Evolutionary conservation across 2,113 vertebrate genomes (phyloP).

Genomic region (Anoura caudifer): DNA sequence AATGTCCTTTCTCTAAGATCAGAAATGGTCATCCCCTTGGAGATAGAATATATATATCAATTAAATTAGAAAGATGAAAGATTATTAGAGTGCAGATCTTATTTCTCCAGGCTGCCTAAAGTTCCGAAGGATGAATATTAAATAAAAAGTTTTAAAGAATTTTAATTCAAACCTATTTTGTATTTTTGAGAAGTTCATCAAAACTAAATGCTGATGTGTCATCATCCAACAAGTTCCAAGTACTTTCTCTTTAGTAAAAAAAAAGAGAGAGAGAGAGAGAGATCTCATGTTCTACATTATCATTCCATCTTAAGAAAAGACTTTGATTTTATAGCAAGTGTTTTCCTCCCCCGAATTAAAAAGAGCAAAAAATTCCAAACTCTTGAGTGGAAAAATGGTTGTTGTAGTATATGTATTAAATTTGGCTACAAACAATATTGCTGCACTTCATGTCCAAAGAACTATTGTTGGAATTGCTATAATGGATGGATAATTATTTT

Average conservation of each 20-base stretch:
- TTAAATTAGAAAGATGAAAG: slow-evolving; percentile 20
- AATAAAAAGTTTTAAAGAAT: neutral
- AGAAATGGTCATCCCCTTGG: neutral
- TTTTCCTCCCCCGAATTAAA: neutral
- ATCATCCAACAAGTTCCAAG: slow-evolving; percentile 18
- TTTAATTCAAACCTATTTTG: neutral
- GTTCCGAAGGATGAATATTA: neutral
- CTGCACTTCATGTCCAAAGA: neutral
- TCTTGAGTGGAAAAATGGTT: slow-evolving; percentile 2
- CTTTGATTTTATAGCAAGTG: slow-evolving; percentile 17
- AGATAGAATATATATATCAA: neutral
- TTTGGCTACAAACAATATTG: neutral
- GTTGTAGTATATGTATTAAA: neutral
- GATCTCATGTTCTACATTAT: neutral
- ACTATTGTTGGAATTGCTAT: neutral
- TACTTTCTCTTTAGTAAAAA: neutral
- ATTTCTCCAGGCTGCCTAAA: neutral
- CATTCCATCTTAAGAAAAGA: neutral
- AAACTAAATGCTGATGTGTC: slow-evolving; percentile 3
- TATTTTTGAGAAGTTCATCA: neutral
- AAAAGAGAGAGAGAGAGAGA: neutral
- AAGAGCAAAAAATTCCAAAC: neutral
- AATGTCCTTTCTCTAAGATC: neutral
- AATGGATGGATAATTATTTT: slow-evolving; percentile 46
- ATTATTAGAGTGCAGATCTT: neutral